A percentile compares a stretch with the other conserved stretches of the same genome.
phyloP scores from a whole-genome alignment of 2,797 vertebrate species.

The Acrossocheilus wenchowensis region DNA sequence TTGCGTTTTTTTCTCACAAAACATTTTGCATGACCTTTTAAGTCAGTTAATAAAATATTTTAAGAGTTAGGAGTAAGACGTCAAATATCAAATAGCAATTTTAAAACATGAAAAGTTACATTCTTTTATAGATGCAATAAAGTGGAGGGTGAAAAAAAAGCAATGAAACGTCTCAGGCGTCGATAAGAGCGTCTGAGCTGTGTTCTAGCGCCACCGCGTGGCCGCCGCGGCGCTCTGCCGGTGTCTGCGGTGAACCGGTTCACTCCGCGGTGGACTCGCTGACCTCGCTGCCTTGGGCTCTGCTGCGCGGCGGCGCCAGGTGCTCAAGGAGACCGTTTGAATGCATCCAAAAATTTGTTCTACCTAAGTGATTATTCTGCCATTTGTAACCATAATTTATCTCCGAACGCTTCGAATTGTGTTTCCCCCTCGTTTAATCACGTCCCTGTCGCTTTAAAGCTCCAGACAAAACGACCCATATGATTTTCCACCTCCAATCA shows the following conservation, averaged over 20 bases:
- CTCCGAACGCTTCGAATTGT: neutral
- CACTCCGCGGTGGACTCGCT: slow-evolving; percentile 60
- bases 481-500: slow-evolving; percentile 75
- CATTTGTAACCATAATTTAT: neutral
- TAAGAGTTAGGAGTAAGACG: neutral
- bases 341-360: neutral
- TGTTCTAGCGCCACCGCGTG: slow-evolving; percentile 44
- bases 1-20: neutral
- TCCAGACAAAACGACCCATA: slow-evolving; percentile 71
- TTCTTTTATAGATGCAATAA: neutral
- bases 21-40: neutral
- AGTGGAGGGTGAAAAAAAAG: neutral
- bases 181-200: neutral
- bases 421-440: slow-evolving; percentile 32
- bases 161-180: neutral
- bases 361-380: neutral
- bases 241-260: slow-evolving; percentile 51
- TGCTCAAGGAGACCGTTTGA: neutral
- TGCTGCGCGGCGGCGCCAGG: neutral
- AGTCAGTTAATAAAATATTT: no score
- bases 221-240: neutral
- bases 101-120: neutral
- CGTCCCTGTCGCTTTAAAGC: slow-evolving; percentile 75
- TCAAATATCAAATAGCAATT: neutral
- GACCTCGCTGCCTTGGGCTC: slow-evolving; percentile 44